Evolutionary conservation across 2,797 vertebrate genomes (phyloP).

Genomic region (Notolabrus celidotus): DNA sequence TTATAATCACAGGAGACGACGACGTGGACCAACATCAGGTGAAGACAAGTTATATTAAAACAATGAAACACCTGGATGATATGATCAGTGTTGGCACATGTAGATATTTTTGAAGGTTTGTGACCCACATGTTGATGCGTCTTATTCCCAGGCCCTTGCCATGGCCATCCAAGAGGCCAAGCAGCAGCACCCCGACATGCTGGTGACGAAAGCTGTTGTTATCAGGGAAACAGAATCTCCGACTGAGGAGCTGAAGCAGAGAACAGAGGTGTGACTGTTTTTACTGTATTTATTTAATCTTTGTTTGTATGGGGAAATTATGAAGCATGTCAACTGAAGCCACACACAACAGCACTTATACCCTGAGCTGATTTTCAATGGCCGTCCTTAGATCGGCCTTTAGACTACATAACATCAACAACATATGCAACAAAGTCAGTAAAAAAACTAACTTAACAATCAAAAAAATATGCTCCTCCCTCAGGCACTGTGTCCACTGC

Average conservation of each 20-base stretch:
- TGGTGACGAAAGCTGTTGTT: slow-evolving; percentile 99
- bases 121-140: slow-evolving; percentile 1
- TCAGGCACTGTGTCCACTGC: too few species aligned
- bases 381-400: too few species aligned
- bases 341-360: too few species aligned
- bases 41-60: slow-evolving; percentile 20
- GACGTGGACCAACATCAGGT: slow-evolving; percentile 99
- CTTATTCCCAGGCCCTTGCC: slow-evolving; percentile 89
- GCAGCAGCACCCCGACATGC: slow-evolving; percentile 98
- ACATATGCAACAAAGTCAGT: too few species aligned
- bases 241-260: slow-evolving; percentile 91
- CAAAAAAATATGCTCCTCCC: too few species aligned
- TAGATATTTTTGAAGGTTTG: not conserved
- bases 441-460: too few species aligned
- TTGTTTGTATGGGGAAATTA: too few species aligned
- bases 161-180: slow-evolving; percentile 99
- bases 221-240: slow-evolving; percentile 98
- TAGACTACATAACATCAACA: too few species aligned
- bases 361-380: too few species aligned
- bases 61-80: not conserved
- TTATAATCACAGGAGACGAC: slow-evolving; percentile 98
- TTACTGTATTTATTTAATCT: too few species aligned
- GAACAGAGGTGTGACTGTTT: slow-evolving; percentile 85
- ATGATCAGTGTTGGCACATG: not conserved
- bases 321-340: too few species aligned